phyloP scores from a whole-genome alignment of 2,113 vertebrate species.

The Ceyx cyanopectus region DNA sequence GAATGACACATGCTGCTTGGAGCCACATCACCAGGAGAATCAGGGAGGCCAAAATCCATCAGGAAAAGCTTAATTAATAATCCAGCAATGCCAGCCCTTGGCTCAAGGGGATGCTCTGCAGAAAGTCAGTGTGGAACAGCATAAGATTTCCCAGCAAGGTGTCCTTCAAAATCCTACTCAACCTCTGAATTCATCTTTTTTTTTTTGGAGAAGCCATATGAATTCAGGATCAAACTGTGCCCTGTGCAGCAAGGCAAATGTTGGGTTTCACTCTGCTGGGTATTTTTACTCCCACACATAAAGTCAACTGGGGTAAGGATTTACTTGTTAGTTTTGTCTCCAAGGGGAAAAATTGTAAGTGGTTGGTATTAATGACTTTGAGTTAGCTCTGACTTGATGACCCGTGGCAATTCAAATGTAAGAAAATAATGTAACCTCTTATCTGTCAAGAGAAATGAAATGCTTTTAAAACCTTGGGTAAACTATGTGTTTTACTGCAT shows the following conservation, averaged over 20 bases:
- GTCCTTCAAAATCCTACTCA: not conserved
- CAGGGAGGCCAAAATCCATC: not conserved
- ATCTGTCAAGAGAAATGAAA: not conserved
- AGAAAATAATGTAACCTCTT: slow-evolving; percentile 9
- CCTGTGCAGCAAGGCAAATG: not conserved
- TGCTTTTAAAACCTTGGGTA: slow-evolving; percentile 25
- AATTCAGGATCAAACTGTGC: not conserved
- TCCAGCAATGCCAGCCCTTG: not conserved
- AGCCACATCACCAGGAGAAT: not conserved
- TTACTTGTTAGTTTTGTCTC: not conserved
- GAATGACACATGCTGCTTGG: not conserved
- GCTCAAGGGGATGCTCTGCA: not conserved
- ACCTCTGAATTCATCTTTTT: not conserved
- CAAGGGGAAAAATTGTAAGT: not conserved
- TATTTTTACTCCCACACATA: not conserved
- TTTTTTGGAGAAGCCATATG: not conserved
- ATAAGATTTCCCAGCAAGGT: not conserved
- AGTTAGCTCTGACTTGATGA: slow-evolving; percentile 24
- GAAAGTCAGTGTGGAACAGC: not conserved
- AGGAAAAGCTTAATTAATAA: not conserved
- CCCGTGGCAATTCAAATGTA: slow-evolving; percentile 35
- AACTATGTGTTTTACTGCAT: slow-evolving; percentile 17
- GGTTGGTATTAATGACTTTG: slow-evolving; percentile 9
- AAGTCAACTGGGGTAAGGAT: not conserved
- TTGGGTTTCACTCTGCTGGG: not conserved